Conservation (phyloP, 2,797 vertebrate genomes). For the Scarus forsteni region DNA sequence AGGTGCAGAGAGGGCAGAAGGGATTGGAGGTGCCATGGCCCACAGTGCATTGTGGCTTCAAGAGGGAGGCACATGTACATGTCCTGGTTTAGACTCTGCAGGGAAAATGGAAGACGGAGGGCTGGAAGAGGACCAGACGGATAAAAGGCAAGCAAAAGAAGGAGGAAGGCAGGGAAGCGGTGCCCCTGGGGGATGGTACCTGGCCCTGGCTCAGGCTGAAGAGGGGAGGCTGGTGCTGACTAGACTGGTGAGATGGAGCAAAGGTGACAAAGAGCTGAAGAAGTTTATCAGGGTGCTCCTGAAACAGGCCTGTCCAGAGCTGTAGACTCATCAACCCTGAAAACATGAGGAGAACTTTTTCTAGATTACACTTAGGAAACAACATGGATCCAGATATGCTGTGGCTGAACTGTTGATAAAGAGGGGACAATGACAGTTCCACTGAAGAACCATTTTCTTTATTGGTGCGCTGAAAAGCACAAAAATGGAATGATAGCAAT, state of each 20-base stretch:
- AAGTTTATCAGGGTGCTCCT: conserved; percentile 83
- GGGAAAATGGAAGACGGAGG: conserved; percentile 14
- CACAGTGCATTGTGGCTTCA: conserved; percentile 83
- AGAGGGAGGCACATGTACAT: conserved; percentile 80
- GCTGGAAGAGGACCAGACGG: conserved; percentile 19
- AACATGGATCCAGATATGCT: background rate
- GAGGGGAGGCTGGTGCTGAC: conserved; percentile 82
- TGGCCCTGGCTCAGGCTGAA: conserved; percentile 78
- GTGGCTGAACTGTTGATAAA: background rate
- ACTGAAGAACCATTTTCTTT: background rate
- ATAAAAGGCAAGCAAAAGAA: conserved; percentile 30
- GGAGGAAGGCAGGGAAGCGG: conserved; percentile 28
- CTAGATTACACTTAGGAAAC: background rate
- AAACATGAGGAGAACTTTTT: background rate
- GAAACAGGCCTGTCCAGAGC: conserved; percentile 77
- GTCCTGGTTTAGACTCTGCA: conserved; percentile 77
- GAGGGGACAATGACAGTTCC: too few relatives aligned
- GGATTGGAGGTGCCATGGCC: conserved; percentile 73
- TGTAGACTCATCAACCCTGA: conserved; percentile 24
- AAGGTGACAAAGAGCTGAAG: conserved; percentile 83
- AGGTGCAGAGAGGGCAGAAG: conserved; percentile 75
- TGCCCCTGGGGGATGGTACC: conserved; percentile 56
- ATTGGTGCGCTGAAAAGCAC: conserved; percentile 2
- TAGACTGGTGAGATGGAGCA: conserved; percentile 82
- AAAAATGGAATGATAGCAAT: background rate